Percentiles rank a stretch among this genome's conserved stretches.
Conservation (phyloP, 2,888 invertebrate genomes). For the Eupithecia exiguata region DNA sequence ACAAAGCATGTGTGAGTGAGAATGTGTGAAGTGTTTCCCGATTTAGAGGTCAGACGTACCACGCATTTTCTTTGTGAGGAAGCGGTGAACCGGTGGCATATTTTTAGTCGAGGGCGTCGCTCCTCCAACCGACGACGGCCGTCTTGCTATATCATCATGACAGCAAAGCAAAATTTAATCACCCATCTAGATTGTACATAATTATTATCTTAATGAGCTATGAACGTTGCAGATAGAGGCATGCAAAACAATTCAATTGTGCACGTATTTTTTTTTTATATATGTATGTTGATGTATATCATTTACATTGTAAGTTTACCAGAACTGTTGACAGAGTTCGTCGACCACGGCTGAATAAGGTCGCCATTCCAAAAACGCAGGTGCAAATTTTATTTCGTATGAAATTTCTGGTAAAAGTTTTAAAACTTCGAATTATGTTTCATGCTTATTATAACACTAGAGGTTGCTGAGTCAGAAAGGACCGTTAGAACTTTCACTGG, state of each 20-base stretch:
- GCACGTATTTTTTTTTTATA: not conserved
- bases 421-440: slow-evolving; percentile 13
- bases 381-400: slow-evolving; percentile 30
- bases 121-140: slow-evolving; percentile 46
- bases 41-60: slow-evolving; percentile 70
- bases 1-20: slow-evolving; percentile 40
- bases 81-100: slow-evolving; percentile 74
- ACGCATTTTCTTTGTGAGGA: slow-evolving; percentile 78
- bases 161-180: slow-evolving; percentile 43
- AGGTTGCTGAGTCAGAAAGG: slow-evolving; percentile 28
- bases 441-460: slow-evolving; percentile 26
- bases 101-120: slow-evolving; percentile 81
- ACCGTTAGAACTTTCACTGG: slow-evolving; percentile 56
- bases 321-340: slow-evolving; percentile 35
- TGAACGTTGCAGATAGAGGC: not conserved
- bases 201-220: not conserved
- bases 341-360: slow-evolving; percentile 32
- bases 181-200: slow-evolving; percentile 1
- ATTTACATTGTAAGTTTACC: slow-evolving; percentile 29
- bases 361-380: slow-evolving; percentile 6
- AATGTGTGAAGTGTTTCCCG: slow-evolving; percentile 58
- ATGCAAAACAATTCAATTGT: not conserved
- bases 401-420: slow-evolving; percentile 21
- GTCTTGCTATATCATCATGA: slow-evolving; percentile 54
- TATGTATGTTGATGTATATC: not conserved